Evolutionary conservation across 92 coral and sea anemone genomes (phyloP), one percentile per base, ranked within the genome.

Genomic region (Epizoanthus illoricatus): DNA sequence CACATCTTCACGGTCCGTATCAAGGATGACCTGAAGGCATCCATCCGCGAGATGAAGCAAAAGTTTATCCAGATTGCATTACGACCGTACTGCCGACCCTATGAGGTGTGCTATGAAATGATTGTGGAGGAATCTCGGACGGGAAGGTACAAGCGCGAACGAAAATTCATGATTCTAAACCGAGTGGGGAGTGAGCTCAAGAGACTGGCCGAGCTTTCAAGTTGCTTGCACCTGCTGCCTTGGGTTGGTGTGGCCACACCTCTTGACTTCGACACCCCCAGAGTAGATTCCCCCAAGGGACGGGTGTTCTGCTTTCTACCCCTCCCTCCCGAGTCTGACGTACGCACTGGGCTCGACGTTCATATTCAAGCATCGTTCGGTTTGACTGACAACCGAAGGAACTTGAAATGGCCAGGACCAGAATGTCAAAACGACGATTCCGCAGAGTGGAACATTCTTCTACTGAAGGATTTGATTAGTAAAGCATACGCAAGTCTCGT

Each of bases 181-280:
- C 87, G 97, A 60, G 86, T 88, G 59, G 98, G 98, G 7, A 76
- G 88, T 28, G 98, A 91, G 41, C 49, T 84, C 72, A 39, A 86
- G 69, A 86, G 87, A 71, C 42, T 95, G 19, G 61, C 75, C 2
- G 98, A 89, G 16, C 89, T 95, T 49, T 89, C 98, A 7, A 62
- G 85, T 65, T 81, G 66, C 58, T 86, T 95, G 65, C 90, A 90
- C 36, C 85, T 91, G 52, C 81, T 91, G 75, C 98, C 98, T 13
- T 95, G 98, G 98, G 96, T 93, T 33, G 98, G 98, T 18, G 94
- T 94, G 36, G 98, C 98, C 2, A 86, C 88, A 23, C 84, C 98
- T n/a, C 69, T 95, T 59, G 84, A 85, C 59, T 75, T 72, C 21
- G 76, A 82, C 60, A 85, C 43, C n/a, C 45, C 58, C 54, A 75